phyloP scores from a whole-genome alignment of 2,113 vertebrate species.

The Podocnemis expansa region DNA sequence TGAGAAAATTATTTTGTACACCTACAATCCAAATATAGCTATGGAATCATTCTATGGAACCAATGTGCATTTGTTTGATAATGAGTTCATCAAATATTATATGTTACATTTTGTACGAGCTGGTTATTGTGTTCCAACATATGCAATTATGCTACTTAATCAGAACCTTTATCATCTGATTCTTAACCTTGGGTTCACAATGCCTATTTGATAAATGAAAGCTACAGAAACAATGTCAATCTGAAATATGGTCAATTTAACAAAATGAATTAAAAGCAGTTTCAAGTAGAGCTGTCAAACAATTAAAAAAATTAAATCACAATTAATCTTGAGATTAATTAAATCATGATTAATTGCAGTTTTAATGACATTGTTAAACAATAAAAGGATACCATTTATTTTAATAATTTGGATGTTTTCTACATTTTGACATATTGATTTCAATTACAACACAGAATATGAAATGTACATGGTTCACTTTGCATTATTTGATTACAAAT shows the following conservation, averaged over 20 bases:
- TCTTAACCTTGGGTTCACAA: neutral
- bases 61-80: neutral
- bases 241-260: neutral
- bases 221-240: neutral
- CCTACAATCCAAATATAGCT: neutral
- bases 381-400: no score
- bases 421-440: no score
- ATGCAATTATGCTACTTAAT: neutral
- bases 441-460: no score
- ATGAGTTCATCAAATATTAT: neutral
- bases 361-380: no score
- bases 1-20: neutral
- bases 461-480: no score
- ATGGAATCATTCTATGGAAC: neutral
- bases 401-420: no score
- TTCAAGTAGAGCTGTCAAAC: neutral
- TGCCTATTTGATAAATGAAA: neutral
- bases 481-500: no score
- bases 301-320: no score
- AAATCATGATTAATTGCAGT: no score
- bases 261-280: neutral
- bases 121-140: neutral
- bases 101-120: neutral
- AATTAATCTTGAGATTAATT: no score
- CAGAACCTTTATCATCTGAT: neutral